Evolutionary conservation across 2,888 invertebrate species (phyloP).

Genomic region (Xylophagus ater): DNA sequence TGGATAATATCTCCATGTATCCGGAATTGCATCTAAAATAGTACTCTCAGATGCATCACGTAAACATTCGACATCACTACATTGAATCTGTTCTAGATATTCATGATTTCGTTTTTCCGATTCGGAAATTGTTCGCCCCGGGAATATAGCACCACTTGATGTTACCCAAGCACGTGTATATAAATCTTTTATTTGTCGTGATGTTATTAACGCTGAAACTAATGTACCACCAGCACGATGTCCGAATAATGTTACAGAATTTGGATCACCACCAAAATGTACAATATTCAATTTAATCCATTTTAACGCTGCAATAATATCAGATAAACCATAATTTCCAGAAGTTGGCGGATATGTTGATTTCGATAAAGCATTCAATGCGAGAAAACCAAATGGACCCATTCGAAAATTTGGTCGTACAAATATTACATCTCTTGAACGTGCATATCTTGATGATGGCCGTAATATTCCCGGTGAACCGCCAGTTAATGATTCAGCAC

Average conservation of each 20-base stretch:
- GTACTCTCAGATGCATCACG: conserved; percentile 44
- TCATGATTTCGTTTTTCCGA: conserved; percentile 50
- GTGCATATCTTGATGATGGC: conserved; percentile 66
- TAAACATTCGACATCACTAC: conserved; percentile 48
- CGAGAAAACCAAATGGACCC: conserved; percentile 70
- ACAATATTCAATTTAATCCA: conserved; percentile 76
- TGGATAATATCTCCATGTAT: conserved; percentile 55
- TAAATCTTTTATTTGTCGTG: conserved; percentile 48
- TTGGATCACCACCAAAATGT: conserved; percentile 72
- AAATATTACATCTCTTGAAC: conserved; percentile 69
- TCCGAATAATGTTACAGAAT: conserved; percentile 69
- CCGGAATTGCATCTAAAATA: conserved; percentile 57
- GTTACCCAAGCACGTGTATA: conserved; percentile 72
- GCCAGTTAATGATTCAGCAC: conserved; percentile 66
- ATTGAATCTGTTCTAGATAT: conserved; percentile 48
- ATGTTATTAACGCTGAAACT: conserved; percentile 59
- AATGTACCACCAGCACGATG: conserved; percentile 78
- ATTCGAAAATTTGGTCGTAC: conserved; percentile 79
- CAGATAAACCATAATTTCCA: conserved; percentile 78
- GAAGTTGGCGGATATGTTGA: conserved; percentile 61
- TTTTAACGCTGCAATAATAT: conserved; percentile 60
- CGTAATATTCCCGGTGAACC: conserved; percentile 59
- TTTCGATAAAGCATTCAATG: conserved; percentile 57
- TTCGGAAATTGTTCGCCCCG: conserved; percentile 49
- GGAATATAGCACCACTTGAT: conserved; percentile 63